Percentiles rank a stretch among this genome's conserved stretches.
These are phyloP conservation scores for Drosophila mauritiana DNA, from an alignment of 1,140 invertebrate genomes.

Conservation along the genomic window DNA sequence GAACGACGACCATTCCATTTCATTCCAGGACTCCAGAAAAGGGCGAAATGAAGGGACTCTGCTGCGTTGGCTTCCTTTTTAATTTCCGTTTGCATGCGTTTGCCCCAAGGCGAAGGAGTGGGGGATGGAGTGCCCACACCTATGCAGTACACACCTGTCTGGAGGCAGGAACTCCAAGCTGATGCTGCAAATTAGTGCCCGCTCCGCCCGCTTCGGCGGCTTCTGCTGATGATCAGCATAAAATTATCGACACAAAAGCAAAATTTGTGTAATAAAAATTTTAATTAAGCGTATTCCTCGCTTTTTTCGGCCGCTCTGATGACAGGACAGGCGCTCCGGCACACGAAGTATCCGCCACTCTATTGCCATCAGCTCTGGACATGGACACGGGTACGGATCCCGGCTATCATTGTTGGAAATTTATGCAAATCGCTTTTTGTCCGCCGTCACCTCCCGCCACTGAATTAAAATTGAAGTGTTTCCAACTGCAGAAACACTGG, in stretches of 20 bases:
- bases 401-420: constrained; percentile 70
- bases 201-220: constrained; percentile 5
- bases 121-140: not conserved
- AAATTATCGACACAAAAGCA: constrained; percentile 79
- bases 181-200: constrained; percentile 69
- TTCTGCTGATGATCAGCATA: constrained; percentile 73
- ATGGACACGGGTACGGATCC: constrained; percentile 15
- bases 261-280: constrained; percentile 73
- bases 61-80: constrained; percentile 73
- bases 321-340: constrained; percentile 55
- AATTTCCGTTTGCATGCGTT: constrained; percentile 77
- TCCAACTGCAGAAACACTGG: constrained; percentile 56
- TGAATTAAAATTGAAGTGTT: constrained; percentile 75
- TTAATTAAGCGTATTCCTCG: constrained; percentile 36
- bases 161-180: constrained; percentile 18
- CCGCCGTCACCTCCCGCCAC: constrained; percentile 7
- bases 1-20: constrained; percentile 28
- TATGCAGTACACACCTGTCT: constrained; percentile 18
- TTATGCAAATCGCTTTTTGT: constrained; percentile 75
- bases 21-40: not conserved
- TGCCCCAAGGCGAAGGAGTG: constrained; percentile 20
- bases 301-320: constrained; percentile 32
- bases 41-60: constrained; percentile 20
- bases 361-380: not conserved
- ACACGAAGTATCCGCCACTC: constrained; percentile 14